Base-by-base conservation (phyloP, 1,140 invertebrate genomes). In the Atta texana region DNA sequence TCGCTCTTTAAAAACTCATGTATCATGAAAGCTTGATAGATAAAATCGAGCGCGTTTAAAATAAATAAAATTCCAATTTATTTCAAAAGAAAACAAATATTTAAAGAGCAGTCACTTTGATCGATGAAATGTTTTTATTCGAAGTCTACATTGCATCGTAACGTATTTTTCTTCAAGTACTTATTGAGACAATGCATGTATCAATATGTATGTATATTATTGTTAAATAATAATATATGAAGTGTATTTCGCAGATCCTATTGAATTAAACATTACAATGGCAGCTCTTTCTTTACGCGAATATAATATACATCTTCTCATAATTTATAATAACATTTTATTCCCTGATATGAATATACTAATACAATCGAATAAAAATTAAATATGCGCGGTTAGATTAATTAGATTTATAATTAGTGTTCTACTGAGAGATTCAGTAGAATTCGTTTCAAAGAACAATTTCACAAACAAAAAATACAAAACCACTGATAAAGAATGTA, bases 291-390 rank as follows among this genome's bases (percentile, higher is more conserved):
- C 18, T 51, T 55, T 18, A 12, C 71, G 12, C n/a, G n/a, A 74
- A 57, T 74, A 57, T 57, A 34, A 69, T 69, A 2, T 68, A 49
- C 12, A 44, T 57, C 55, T 59, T 39, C 24, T 75, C n/a, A 59
- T 75, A 39, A 74, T 72, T 34, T 31, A 72, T 74, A 39, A 75
- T 34, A 75, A 59, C 4, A 16, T 39, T 69, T 69, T 69, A 68
- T 68, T 68, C 64, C 34, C 66, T 24, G 6, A 69, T 51, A 16
- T 39, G 64, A 18, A 68, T 68, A 66, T 66, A 28, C 16, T 49
- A 14, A 69, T n/a, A 69, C 39, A 69, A 44, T 68, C 39, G 5
- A 12, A 21, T 21, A 21, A 51, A 69, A 69, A 5, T 51, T 21
- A 51, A 51, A 51, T 44, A 44, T 68, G 10, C 12, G n/a, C 12